Percentiles rank a stretch among this genome's conserved stretches.
These are phyloP conservation scores for Metaphire vulgaris DNA, from an alignment of 1,140 invertebrate species.

Conservation along the genomic window DNA sequence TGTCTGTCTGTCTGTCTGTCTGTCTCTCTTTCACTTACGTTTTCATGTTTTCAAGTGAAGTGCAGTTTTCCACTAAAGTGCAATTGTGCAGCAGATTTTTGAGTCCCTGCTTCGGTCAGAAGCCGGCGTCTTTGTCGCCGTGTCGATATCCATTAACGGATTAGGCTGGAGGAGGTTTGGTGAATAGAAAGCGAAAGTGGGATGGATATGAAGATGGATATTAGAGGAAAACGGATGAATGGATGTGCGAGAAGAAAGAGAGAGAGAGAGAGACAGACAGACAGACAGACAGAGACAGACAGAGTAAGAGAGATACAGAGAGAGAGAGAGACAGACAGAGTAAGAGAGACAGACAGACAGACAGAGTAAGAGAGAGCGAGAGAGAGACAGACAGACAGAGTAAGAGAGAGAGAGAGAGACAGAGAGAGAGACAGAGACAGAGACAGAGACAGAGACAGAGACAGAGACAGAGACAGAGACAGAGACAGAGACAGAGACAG, in stretches of 20 bases:
- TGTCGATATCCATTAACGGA: too few species aligned
- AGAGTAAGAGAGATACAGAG: background rate
- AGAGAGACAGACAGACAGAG: background rate
- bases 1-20: background rate
- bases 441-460: background rate
- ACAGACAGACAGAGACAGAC: background rate
- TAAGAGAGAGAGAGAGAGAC: background rate
- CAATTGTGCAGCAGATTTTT: too few species aligned
- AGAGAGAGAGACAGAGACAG: background rate
- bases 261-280: background rate
- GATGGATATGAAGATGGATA: too few species aligned
- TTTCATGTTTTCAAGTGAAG: too few species aligned
- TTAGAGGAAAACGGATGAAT: background rate
- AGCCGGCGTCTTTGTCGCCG: too few species aligned
- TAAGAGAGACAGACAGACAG: background rate
- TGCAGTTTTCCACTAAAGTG: too few species aligned
- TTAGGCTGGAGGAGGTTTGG: too few species aligned
- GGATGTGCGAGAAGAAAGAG: background rate
- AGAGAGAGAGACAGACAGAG: background rate
- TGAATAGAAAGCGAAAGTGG: too few species aligned
- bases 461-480: background rate
- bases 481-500: background rate
- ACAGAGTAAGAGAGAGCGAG: background rate
- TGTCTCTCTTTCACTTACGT: too few species aligned
- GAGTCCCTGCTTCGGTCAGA: too few species aligned